Percentiles rank a stretch among this genome's conserved stretches.
Evolutionary conservation across 23 tunicate species (phyloP).

Genomic region (Trididemnum clinides): DNA sequence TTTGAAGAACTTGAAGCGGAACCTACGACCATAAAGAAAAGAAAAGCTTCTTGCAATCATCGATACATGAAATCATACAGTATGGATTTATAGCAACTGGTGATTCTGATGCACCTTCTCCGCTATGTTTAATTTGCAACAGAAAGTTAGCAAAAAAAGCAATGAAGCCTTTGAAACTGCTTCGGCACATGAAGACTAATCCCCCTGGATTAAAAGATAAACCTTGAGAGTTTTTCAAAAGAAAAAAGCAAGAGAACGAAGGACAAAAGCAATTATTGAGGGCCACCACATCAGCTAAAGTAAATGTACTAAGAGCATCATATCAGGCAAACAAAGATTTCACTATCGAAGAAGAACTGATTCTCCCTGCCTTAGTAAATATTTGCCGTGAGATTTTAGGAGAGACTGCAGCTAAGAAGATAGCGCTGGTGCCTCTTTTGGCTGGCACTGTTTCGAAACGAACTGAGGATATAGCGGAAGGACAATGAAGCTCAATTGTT

Average conservation of each 20-base stretch:
- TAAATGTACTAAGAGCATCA: conserved; percentile 37
- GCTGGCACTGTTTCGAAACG: conserved; percentile 31
- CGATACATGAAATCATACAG: no score
- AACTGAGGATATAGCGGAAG: conserved; percentile 31
- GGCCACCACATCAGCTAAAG: not conserved
- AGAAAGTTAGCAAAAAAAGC: conserved; percentile 16
- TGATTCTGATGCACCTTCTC: conserved; percentile 26
- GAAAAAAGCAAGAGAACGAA: conserved; percentile 17
- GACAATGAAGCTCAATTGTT: conserved; percentile 33
- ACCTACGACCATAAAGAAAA: no score
- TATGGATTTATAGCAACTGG: conserved; percentile 37
- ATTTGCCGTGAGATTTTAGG: conserved; percentile 39
- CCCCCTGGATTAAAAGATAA: conserved; percentile 41
- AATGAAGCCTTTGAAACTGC: conserved; percentile 32
- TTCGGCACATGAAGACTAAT: conserved; percentile 32
- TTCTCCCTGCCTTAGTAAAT: conserved; percentile 1
- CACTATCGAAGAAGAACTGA: conserved; percentile 37
- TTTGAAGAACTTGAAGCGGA: no score
- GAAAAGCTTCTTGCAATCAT: no score
- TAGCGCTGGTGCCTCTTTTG: conserved; percentile 13
- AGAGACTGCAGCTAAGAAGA: conserved; percentile 37
- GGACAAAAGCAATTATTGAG: conserved; percentile 21
- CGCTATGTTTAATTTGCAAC: conserved; percentile 30
- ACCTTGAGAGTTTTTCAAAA: conserved; percentile 45
- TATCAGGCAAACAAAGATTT: conserved; percentile 30